Base-by-base conservation (phyloP, 2,113 vertebrate species). In the Chitala chitala region DNA sequence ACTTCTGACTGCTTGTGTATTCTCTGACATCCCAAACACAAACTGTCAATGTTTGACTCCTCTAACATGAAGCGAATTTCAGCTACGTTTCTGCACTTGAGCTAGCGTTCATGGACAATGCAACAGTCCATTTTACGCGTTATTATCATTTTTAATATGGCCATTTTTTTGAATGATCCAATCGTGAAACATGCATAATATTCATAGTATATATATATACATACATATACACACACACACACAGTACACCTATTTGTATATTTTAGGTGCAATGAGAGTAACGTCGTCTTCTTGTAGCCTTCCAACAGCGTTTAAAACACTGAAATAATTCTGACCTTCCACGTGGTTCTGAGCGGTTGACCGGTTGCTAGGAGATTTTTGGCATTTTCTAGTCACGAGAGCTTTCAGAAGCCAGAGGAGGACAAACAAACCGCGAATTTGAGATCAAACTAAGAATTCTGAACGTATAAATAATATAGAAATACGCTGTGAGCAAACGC, bases 361-460 rank as follows among this genome's bases (percentile, higher is more conserved):
- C 75, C 63, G 74, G 77, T 81, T 79, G 77, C 80, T 81, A 79
- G 70, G 80, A 75, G 77, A 79, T 61, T 20, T 29, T 36, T 15
- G n/a, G 54, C 24, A 55, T 76, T 71, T 71, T 64, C 44, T 53
- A 59, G 55, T 12, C 46, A 4, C 29, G 17, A n/a, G 44, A 20
- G 74, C 71, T 51, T 15, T 0, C 22, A 68, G 71, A 76, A 75
- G 17, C 17, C 10, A 72, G 40, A 38, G 50, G 42, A 75, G 20
- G 66, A 33, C 51, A 61, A 75, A 46, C 53, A 75, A 56, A n/a
- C 50, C 38, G 20, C 56, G 33, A 69, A 75, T 40, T 59, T 44
- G 7, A 58, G 26, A 69, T 69, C 42, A 55, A 40, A 74, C 31
- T 50, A 12, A 51, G 56, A 63, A 73, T 24, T 20, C 40, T 74